These are phyloP conservation scores for Acomys russatus DNA, from an alignment of 2,797 vertebrate species.

Conservation along the genomic window DNA sequence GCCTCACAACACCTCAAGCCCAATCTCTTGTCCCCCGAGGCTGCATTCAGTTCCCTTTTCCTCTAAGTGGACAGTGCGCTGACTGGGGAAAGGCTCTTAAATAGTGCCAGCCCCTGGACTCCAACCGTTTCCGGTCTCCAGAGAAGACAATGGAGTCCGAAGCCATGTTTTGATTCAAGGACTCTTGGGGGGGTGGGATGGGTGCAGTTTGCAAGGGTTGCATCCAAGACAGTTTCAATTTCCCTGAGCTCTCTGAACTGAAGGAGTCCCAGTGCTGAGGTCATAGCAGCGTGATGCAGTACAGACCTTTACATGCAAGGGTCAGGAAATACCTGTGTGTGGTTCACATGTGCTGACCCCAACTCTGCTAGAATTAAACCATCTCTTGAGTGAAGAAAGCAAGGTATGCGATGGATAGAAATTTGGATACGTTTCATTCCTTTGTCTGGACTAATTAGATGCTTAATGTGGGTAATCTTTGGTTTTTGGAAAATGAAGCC, in stretches of 20 bases:
- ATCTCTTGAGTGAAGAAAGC: slow-evolving; percentile 34
- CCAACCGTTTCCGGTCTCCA: background rate
- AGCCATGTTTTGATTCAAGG: slow-evolving; percentile 55
- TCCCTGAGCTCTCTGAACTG: slow-evolving; percentile 6
- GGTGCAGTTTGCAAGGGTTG: background rate
- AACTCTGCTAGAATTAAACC: slow-evolving; percentile 36
- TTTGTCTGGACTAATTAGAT: slow-evolving; percentile 15
- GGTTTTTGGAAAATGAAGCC: slow-evolving; percentile 52
- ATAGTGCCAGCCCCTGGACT: slow-evolving; percentile 20
- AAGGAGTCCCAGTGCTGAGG: background rate
- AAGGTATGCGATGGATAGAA: slow-evolving; percentile 8
- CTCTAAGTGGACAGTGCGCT: slow-evolving; percentile 46
- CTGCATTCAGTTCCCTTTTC: slow-evolving; percentile 68
- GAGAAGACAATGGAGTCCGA: slow-evolving; percentile 59
- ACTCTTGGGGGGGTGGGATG: background rate
- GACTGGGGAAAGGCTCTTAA: slow-evolving; percentile 66
- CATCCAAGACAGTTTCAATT: slow-evolving; percentile 47
- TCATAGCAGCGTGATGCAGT: background rate
- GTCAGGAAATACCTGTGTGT: slow-evolving; percentile 20
- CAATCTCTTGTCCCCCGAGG: slow-evolving; percentile 64
- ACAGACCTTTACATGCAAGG: background rate
- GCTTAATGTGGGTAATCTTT: background rate
- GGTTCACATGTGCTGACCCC: slow-evolving; percentile 29
- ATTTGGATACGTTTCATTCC: slow-evolving; percentile 39
- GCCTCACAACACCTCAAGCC: slow-evolving; percentile 71